A percentile compares a stretch with the other conserved stretches of the same genome.
These are phyloP conservation scores for Nomada fucata DNA, from an alignment of 2,888 invertebrate genomes.

Conservation along the genomic window DNA sequence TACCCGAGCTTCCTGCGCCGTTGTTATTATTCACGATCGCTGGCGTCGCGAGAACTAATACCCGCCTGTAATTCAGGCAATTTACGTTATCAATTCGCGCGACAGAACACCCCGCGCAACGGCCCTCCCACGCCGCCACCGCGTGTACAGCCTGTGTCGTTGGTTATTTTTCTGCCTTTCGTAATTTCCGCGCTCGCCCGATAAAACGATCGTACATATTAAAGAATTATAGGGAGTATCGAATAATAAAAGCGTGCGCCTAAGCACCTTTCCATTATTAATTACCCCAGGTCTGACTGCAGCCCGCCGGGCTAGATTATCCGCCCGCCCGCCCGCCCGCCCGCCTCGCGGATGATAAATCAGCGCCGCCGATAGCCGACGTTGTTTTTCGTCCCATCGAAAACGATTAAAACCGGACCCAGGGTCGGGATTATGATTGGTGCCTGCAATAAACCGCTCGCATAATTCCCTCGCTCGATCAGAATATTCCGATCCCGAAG, in stretches of 20 bases:
- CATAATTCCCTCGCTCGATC: conserved; percentile 70
- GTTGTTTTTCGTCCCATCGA: conserved; percentile 64
- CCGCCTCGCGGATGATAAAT: conserved; percentile 36
- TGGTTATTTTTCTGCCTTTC: conserved; percentile 41
- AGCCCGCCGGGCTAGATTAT: conserved; percentile 51
- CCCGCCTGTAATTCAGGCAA: conserved; percentile 45
- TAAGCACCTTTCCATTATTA: conserved; percentile 69
- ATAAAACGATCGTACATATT: conserved; percentile 65
- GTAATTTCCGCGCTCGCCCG: conserved; percentile 58
- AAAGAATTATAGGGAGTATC: conserved; percentile 71
- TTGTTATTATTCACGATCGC: conserved; percentile 47
- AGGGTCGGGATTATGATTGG: conserved; percentile 49
- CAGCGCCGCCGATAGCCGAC: conserved; percentile 39
- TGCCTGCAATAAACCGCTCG: conserved; percentile 71
- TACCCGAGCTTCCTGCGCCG: conserved; percentile 4
- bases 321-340: background rate
- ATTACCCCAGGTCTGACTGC: conserved; percentile 61
- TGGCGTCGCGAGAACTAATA: conserved; percentile 36
- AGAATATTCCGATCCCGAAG: conserved; percentile 57
- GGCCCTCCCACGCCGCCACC: too few relatives aligned
- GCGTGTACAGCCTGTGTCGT: background rate
- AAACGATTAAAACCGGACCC: conserved; percentile 68
- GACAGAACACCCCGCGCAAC: background rate
- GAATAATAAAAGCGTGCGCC: conserved; percentile 65
- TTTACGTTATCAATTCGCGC: conserved; percentile 54